A percentile compares a stretch with the other conserved stretches of the same genome.
Conservation (phyloP, 1,140 invertebrate species). For the Eriosoma lanigerum region DNA sequence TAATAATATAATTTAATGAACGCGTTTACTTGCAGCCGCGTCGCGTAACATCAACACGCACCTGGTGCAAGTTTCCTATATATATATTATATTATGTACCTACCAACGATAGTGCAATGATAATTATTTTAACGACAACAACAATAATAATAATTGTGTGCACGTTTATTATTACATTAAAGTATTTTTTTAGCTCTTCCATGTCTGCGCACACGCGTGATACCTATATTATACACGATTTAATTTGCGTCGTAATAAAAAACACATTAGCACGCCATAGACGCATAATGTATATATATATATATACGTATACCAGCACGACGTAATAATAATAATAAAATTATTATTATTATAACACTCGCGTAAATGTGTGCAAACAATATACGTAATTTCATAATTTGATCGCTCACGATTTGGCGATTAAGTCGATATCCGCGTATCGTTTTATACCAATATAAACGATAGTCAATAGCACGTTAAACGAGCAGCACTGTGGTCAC, state of each 20-base stretch:
- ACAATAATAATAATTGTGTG: background rate
- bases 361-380: too few relatives aligned
- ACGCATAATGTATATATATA: too few relatives aligned
- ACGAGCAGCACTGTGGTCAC: too few relatives aligned
- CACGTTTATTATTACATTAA: background rate
- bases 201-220: background rate
- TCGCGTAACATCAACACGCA: background rate
- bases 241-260: background rate
- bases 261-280: slow-evolving; percentile 3
- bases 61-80: too few relatives aligned
- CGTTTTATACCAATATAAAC: too few relatives aligned
- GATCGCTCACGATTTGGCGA: background rate
- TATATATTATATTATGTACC: too few relatives aligned
- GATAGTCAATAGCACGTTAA: too few relatives aligned
- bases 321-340: too few relatives aligned
- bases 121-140: slow-evolving; percentile 15
- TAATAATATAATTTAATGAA: background rate
- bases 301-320: too few relatives aligned
- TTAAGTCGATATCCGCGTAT: too few relatives aligned
- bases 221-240: background rate
- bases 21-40: background rate
- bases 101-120: background rate
- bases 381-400: too few relatives aligned
- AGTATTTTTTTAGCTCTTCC: background rate
- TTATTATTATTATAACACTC: too few relatives aligned